Base-by-base conservation (phyloP, 1,140 invertebrate genomes). In the Temnothorax curvispinosus region DNA sequence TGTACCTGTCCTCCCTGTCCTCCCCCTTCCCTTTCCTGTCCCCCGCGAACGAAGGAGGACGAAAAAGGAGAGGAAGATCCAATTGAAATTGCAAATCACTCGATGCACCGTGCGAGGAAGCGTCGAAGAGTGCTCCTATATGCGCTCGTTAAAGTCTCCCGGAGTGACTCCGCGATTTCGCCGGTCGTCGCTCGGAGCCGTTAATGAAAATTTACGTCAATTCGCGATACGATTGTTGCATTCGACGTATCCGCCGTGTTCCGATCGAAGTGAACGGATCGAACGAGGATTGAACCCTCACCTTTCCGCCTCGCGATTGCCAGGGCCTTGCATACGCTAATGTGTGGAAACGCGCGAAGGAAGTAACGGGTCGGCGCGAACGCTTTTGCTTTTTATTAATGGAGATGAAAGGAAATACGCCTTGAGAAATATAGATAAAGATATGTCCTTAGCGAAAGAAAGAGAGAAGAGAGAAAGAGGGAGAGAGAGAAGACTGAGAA, bases 1-100 rank as follows among this genome's bases (percentile, higher is more conserved):
- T 4, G 4, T 32, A 18, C 15, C 32, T 35, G 27, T 27, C 27
- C 18, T 35, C 72, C 38, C 7, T 41, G 27, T 18, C 47, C 72
- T 27, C 27, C 18, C 18, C n/a, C 44, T 50, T 35, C 47, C 15
- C 72, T 32, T 1, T 54, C 4, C 15, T 15, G 41, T 44, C 21
- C 15, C 65, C 13, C 47, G 52, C 52, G 50, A 3, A 50, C 11
- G 54, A 21, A 21, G 3, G 52, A 82, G 4, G 27, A 62, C 21
- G 76, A 44, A 35, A 67, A 44, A 41, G 11, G 52, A 80, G 27
- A 21, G 27, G 47, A 52, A 52, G 41, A 72, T 50, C 32, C 50
- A 50, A 91, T 91, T 86, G 87, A 91, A 76, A 89, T 91, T 88
- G 85, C 72, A 91, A 91, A 91, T 74, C 44, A 72, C 8, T 41